These are phyloP conservation scores for Odocoileus hemionus DNA, from an alignment of 2,113 vertebrate genomes.

Conservation along the genomic window DNA sequence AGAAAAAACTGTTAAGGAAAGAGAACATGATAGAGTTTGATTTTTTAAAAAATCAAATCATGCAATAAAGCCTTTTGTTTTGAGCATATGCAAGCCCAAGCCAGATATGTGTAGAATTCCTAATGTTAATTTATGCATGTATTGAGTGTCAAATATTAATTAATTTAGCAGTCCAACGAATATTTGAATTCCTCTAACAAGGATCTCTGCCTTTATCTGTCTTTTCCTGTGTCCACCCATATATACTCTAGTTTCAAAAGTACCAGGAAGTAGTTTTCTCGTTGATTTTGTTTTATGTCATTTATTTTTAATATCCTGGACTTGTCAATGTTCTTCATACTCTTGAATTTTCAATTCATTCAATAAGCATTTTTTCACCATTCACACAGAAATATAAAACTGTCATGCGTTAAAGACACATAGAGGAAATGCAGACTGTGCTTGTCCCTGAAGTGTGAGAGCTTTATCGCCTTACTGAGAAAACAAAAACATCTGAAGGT, in stretches of 20 bases:
- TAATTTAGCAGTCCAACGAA: neutral
- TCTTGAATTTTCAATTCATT: constrained; percentile 4
- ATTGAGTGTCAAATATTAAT: constrained; percentile 22
- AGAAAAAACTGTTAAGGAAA: neutral
- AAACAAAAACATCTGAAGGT: neutral
- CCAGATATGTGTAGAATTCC: neutral
- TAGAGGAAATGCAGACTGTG: neutral
- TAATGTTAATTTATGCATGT: neutral
- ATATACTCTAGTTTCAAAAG: neutral
- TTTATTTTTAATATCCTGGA: constrained; percentile 10
- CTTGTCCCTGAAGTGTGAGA: neutral
- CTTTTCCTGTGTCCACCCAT: neutral
- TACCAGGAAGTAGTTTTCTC: neutral
- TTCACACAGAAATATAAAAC: neutral
- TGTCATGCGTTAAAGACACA: neutral
- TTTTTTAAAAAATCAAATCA: neutral
- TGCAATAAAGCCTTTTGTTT: neutral
- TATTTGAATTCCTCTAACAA: neutral
- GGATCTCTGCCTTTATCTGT: neutral
- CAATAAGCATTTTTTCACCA: neutral
- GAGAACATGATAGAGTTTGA: neutral
- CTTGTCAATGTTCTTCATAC: neutral
- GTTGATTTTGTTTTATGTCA: neutral
- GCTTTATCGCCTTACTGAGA: neutral
- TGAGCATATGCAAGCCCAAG: neutral